Evolutionary conservation across 92 coral and sea anemone species (phyloP).

Genomic region (Parazoanthus darwini): DNA sequence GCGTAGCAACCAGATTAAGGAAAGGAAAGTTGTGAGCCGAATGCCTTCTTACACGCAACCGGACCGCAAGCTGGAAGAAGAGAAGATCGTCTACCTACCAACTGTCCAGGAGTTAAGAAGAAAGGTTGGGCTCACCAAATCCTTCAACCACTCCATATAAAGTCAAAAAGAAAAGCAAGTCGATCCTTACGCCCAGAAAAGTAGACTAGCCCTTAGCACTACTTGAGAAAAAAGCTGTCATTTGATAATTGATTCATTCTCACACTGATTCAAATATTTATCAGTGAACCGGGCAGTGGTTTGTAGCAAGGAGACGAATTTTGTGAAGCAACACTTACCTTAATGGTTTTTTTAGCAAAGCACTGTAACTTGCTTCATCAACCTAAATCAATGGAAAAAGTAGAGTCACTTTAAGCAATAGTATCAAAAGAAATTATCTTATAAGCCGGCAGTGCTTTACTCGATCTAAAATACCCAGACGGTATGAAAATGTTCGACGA

Average conservation of each 20-base stretch:
- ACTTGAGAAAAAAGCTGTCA: too few relatives aligned
- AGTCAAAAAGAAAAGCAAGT: neutral
- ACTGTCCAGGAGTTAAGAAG: neutral
- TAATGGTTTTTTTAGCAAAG: conserved; percentile 16
- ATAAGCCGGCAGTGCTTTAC: too few relatives aligned
- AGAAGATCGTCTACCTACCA: conserved; percentile 20
- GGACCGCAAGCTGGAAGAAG: conserved; percentile 21
- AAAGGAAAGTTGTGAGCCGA: conserved; percentile 20
- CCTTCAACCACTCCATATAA: conserved; percentile 23
- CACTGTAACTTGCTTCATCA: conserved; percentile 24
- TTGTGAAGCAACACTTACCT: conserved; percentile 6
- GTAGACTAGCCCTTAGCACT: too few relatives aligned
- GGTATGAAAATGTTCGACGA: too few relatives aligned
- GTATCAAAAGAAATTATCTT: too few relatives aligned
- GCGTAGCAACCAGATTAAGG: conserved; percentile 36
- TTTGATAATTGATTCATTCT: neutral
- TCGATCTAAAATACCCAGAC: too few relatives aligned
- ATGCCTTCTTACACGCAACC: neutral
- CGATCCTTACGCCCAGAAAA: neutral
- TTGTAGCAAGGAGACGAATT: neutral
- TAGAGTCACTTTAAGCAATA: neutral
- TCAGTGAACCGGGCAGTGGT: neutral
- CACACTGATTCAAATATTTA: neutral
- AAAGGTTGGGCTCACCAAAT: neutral
- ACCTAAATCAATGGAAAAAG: conserved; percentile 1